A percentile compares a stretch with the other conserved stretches of the same genome.
Conservation (phyloP, 2,113 vertebrate species). For the Silurus asotus region DNA sequence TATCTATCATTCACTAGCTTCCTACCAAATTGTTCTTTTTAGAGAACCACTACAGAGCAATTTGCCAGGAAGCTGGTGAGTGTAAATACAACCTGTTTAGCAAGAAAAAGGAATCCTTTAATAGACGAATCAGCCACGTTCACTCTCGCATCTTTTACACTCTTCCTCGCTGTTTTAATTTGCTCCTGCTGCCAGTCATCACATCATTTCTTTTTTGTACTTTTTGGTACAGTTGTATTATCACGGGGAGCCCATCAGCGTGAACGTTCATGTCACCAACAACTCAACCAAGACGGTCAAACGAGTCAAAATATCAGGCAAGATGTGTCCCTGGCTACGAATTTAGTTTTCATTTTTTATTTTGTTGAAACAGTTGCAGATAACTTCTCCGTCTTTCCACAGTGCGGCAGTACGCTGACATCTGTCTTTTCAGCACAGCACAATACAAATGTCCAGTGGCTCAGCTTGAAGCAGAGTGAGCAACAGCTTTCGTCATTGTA, state of each 20-base stretch:
- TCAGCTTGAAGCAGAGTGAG: constrained; percentile 86
- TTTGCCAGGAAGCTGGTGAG: not conserved
- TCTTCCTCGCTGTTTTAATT: not conserved
- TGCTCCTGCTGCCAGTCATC: not conserved
- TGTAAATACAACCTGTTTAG: not conserved
- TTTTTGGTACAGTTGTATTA: constrained; percentile 79
- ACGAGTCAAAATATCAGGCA: constrained; percentile 87
- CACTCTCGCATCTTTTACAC: not conserved
- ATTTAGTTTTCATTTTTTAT: not conserved
- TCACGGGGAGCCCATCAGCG: constrained; percentile 83
- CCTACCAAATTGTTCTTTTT: not conserved
- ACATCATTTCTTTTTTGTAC: not conserved
- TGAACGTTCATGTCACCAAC: constrained; percentile 92
- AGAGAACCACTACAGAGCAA: not conserved
- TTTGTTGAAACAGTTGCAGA: not conserved
- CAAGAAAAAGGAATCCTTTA: not conserved
- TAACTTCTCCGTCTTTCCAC: constrained; percentile 45
- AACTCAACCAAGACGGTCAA: constrained; percentile 91
- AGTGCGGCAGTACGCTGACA: constrained; percentile 92
- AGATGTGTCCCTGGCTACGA: not conserved
- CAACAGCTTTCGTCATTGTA: not conserved
- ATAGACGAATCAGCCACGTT: not conserved
- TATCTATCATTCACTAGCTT: not conserved
- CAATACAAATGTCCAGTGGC: constrained; percentile 93
- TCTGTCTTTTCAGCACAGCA: constrained; percentile 91